Percentiles rank a stretch among this genome's conserved stretches.
Conservation (phyloP, 1,140 invertebrate species). For the Andricus grossulariae region DNA sequence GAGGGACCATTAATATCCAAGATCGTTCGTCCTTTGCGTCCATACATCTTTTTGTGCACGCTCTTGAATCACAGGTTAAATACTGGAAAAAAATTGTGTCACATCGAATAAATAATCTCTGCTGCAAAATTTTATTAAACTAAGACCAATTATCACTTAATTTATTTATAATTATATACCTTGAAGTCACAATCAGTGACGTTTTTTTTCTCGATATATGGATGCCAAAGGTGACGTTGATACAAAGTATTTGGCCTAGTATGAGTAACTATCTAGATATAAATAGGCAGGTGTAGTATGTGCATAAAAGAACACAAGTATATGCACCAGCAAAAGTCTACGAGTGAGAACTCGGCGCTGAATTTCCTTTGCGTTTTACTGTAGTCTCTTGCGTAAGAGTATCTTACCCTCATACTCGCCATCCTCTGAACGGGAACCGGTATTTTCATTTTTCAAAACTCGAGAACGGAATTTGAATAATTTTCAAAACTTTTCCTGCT, state of each 20-base stretch:
- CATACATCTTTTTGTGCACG: too few species aligned
- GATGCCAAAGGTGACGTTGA: too few species aligned
- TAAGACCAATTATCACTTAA: too few species aligned
- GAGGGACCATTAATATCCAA: too few species aligned
- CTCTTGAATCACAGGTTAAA: too few species aligned
- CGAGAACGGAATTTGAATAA: conserved; percentile 7
- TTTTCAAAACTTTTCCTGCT: conserved; percentile 7
- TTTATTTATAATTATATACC: too few species aligned
- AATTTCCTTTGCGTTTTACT: neutral
- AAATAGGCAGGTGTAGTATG: neutral
- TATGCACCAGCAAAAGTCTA: neutral
- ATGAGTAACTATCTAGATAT: neutral
- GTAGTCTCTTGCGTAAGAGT: conserved; percentile 9
- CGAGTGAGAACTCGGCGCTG: neutral
- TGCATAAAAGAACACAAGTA: conserved; percentile 2
- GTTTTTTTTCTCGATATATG: too few species aligned
- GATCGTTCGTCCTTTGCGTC: too few species aligned
- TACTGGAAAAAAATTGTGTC: too few species aligned
- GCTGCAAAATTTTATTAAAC: too few species aligned
- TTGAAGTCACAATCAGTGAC: too few species aligned
- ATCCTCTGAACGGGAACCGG: conserved; percentile 12
- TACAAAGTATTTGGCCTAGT: neutral
- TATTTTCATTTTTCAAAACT: conserved; percentile 27
- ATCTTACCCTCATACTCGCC: neutral
- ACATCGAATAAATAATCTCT: too few species aligned